Base-by-base conservation (phyloP, 2,797 vertebrate species). In the Prionace glauca region DNA sequence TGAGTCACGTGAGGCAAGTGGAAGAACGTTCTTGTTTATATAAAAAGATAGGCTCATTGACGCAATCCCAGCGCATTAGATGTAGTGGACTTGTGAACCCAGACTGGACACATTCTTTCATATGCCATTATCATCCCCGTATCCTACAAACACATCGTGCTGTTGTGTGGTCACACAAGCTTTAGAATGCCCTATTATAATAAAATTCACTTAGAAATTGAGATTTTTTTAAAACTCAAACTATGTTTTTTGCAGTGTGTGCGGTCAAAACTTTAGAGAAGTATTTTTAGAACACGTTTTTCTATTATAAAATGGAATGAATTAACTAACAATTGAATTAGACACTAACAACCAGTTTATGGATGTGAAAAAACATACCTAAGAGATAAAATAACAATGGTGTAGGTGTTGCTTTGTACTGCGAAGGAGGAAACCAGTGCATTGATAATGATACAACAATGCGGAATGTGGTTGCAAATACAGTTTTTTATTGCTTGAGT, bases 41-140 rank as follows among this genome's bases (percentile, higher is more conserved):
- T 69, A 45, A 94, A 71, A 69, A 32, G 45, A 71, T 36, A 69
- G 90, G 65, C 90, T 20, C 62, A 71, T 10, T 24, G 18, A 71
- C 91, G 67, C n/a, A 94, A 24, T 94, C 41, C 41, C 36, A 94
- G 71, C 16, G 60, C 62, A 50, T 2, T 94, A 67, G 71, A 29
- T 94, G 93, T 11, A 69, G 67, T 94, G 65, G 18, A 94, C 36
- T 94, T 95, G 29, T 77, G 36, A 95, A 74, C 36, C 71, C 16
- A 74, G 69, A 32, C 77, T 50, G 71, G 41, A 71, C 45, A 95
- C 93, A 22, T 92, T 92, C n/a, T 92, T 92, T 36, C 65, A 41
- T 41, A 69, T 10, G 12, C 65, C n/a, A 69, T 92, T 29, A 92
- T 69, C 41, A 74, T 29, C 26, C 50, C 41, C 71, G 50, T 50